phyloP scores from a whole-genome alignment of 2,113 vertebrate species.

The Melospiza melodia region DNA sequence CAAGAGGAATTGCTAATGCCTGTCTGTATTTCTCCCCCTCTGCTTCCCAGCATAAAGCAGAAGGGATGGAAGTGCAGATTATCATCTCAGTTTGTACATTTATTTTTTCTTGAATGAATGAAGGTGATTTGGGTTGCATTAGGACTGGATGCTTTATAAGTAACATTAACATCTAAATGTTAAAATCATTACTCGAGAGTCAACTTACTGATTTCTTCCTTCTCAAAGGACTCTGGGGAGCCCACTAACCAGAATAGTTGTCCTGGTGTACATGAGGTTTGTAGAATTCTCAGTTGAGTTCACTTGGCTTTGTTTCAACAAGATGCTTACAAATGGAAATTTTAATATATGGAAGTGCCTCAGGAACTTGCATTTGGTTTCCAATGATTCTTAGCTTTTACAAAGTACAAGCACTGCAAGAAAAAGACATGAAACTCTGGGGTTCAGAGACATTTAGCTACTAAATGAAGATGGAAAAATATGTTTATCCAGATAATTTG shows the following conservation, averaged over 20 bases:
- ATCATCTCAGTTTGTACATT: fast-evolving
- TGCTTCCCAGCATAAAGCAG: background rate
- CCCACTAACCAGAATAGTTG: fast-evolving
- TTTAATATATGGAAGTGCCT: background rate
- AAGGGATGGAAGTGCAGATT: background rate
- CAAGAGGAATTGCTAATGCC: background rate
- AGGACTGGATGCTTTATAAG: background rate
- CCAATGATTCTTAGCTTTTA: background rate
- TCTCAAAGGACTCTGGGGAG: background rate
- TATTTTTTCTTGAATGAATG: background rate
- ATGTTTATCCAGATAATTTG: background rate
- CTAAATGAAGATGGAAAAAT: background rate
- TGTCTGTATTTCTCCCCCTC: background rate
- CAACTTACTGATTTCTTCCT: background rate
- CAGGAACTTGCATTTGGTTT: background rate
- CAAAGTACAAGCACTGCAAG: background rate
- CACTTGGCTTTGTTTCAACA: constrained; percentile 6
- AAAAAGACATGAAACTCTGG: background rate
- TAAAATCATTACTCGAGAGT: background rate
- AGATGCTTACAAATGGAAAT: constrained; percentile 4
- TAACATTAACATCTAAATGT: background rate
- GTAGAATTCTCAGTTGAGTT: background rate
- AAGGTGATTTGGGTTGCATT: background rate
- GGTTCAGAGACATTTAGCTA: background rate
- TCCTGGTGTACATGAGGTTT: background rate